Evolutionary conservation across 2,797 vertebrate genomes (phyloP), one percentile per base, ranked within the genome.

Genomic region (Peromyscus melanophrys): DNA sequence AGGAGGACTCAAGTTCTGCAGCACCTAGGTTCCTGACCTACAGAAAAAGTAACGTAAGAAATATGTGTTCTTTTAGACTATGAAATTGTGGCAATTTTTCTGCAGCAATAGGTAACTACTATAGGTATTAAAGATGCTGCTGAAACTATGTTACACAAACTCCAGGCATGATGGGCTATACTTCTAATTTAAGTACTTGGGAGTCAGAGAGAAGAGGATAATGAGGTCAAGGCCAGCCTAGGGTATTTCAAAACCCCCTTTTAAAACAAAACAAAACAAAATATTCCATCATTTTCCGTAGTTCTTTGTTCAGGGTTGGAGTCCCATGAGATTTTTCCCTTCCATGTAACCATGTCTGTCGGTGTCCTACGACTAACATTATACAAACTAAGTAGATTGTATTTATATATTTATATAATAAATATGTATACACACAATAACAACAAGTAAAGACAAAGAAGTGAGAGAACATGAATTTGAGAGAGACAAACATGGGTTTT

Each of bases 11-110:
- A 21, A 8, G 31, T 69, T 92, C 57, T 84, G 46, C 43, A 75
- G 43, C 37, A 10, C 37, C 31, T 57, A 88, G 63, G 80, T 76
- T 83, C n/a, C 49, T 91, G 78, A 95, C 52, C 52, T 86, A 88
- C 13, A 93, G 65, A 80, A 93, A 92, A 57, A 43, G 7, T 82
- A 49, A 93, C 52, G 34, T 85, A 93, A 90, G 73, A 81, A 81
- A 34, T 89, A 31, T n/a, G 13, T 57, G 7, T 78, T 86, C 4
- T 90, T 91, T 93, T 63, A 92, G 73, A 19, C 25, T 75, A 80
- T 89, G 71, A 84, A 76, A 92, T 81, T 84, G 21, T 94, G 89
- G 55, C 29, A 65, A 21, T 84, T 95, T n/a, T 92, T 69, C 67
- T 90, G 12, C 63, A 92, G 49, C 63, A 67, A 85, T 71, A 85